Percentiles rank a stretch among this genome's conserved stretches.
These are phyloP conservation scores for Salminus brasiliensis DNA, from an alignment of 2,113 vertebrate species.

Conservation along the genomic window DNA sequence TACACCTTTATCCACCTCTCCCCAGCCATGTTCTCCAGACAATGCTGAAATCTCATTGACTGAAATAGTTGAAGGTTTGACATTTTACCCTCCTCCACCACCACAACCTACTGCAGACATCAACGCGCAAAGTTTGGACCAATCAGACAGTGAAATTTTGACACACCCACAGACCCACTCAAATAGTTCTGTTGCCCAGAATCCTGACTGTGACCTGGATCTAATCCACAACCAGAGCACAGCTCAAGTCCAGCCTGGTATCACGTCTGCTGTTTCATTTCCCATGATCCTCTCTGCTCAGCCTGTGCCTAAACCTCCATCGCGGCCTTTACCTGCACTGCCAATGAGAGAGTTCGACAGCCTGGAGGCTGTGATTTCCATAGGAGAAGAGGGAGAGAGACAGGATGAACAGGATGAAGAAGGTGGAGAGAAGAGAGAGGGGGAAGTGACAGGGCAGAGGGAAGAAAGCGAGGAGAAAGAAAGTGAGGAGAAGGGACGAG, in stretches of 20 bases:
- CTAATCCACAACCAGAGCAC: background rate
- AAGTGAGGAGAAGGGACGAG: background rate
- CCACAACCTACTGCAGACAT: background rate
- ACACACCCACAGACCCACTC: background rate
- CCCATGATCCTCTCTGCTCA: no score
- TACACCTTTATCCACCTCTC: background rate
- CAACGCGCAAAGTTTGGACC: background rate
- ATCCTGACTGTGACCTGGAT: background rate
- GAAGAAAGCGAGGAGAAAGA: background rate
- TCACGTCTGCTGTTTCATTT: no score
- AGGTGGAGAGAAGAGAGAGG: background rate
- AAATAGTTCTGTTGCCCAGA: background rate
- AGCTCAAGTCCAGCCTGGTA: background rate
- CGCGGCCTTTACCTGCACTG: background rate
- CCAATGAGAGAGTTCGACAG: background rate
- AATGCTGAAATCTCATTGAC: background rate
- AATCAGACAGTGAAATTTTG: background rate
- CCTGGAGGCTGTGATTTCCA: background rate
- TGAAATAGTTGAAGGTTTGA: slow-evolving; percentile 18
- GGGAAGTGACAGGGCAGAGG: no score
- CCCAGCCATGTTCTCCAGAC: no score
- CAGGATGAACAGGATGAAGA: background rate
- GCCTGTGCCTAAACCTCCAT: slow-evolving; percentile 15
- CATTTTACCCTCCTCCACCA: slow-evolving; percentile 31
- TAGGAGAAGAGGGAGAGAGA: background rate